Conservation (phyloP, 1,140 invertebrate species). For the Callitettix versicolor region DNA sequence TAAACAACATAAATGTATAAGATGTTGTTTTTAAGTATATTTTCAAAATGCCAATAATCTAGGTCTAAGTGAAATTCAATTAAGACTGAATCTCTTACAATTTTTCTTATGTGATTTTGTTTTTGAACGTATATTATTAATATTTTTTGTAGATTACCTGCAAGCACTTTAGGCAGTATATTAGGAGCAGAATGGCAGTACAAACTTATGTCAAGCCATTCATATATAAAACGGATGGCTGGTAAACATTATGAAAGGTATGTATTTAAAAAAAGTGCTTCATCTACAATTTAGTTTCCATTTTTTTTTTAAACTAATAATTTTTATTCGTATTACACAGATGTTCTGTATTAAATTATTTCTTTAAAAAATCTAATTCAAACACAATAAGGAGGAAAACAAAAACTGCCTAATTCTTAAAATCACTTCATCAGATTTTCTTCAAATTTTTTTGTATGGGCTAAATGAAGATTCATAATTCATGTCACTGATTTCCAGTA, state of each 20-base stretch:
- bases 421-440: too few relatives aligned
- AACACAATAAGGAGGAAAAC: neutral
- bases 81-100: too few relatives aligned
- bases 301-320: neutral
- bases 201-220: slow-evolving; percentile 31
- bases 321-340: neutral
- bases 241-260: slow-evolving; percentile 29
- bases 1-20: too few relatives aligned
- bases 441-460: too few relatives aligned
- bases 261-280: slow-evolving; percentile 3
- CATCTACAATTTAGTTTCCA: neutral
- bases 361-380: neutral
- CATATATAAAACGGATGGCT: slow-evolving; percentile 26
- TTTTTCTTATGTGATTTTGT: too few relatives aligned
- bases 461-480: too few relatives aligned
- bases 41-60: too few relatives aligned
- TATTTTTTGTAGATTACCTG: slow-evolving; percentile 22
- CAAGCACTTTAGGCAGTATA: slow-evolving; percentile 31
- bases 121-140: too few relatives aligned
- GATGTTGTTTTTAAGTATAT: too few relatives aligned
- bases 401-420: too few relatives aligned
- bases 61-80: too few relatives aligned
- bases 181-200: slow-evolving; percentile 33
- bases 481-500: too few relatives aligned
- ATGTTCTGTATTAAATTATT: neutral